These are phyloP conservation scores for Oreochromis mossambicus DNA, from an alignment of 2,797 vertebrate species.

Conservation along the genomic window DNA sequence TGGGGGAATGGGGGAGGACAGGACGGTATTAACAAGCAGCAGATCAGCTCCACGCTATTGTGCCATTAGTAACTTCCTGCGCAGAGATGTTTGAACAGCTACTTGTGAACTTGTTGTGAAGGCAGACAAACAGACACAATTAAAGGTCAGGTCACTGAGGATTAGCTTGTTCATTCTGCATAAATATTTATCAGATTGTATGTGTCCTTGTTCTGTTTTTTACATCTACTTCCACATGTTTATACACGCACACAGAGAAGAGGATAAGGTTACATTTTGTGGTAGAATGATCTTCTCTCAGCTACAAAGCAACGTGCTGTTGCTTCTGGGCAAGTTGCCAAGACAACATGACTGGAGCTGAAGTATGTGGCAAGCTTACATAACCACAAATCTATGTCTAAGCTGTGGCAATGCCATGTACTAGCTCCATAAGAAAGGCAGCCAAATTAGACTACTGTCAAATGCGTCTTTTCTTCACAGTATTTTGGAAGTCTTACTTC, in stretches of 20 bases:
- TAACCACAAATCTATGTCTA: constrained; percentile 37
- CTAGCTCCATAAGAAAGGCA: neutral
- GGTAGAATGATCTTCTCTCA: constrained; percentile 29
- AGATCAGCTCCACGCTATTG: constrained; percentile 7
- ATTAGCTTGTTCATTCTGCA: constrained; percentile 4
- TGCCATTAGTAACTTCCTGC: constrained; percentile 14
- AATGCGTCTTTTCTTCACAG: neutral
- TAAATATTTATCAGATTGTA: constrained; percentile 32
- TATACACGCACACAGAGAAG: neutral
- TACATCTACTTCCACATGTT: neutral
- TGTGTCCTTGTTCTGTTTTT: neutral
- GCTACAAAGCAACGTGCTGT: constrained; percentile 23
- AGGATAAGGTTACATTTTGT: constrained; percentile 36
- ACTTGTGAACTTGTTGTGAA: constrained; percentile 39
- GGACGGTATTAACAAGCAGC: constrained; percentile 11
- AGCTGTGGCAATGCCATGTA: constrained; percentile 29
- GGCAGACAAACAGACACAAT: constrained; percentile 34
- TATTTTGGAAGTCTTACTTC: neutral
- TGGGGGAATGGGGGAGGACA: neutral
- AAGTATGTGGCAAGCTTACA: constrained; percentile 36
- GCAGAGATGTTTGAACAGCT: constrained; percentile 26
- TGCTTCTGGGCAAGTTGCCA: constrained; percentile 57
- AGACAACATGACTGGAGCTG: constrained; percentile 29
- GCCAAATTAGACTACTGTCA: neutral
- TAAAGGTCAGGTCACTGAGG: constrained; percentile 39